These are phyloP conservation scores for Rhinichthys klamathensis DNA, from an alignment of 2,113 vertebrate genomes.

Conservation along the genomic window DNA sequence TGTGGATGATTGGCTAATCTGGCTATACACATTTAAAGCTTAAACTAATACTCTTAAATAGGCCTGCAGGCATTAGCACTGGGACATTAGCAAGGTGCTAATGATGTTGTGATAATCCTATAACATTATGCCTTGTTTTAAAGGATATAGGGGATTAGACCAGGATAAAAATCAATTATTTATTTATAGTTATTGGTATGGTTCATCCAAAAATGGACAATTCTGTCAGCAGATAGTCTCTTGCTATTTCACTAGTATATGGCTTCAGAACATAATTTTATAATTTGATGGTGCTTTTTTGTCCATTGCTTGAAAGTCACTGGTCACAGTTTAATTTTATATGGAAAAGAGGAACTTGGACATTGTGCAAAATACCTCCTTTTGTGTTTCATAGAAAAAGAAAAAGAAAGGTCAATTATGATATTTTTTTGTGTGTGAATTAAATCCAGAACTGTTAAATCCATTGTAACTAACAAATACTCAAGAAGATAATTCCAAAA, in stretches of 20 bases:
- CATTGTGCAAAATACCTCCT: neutral
- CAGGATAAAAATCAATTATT: neutral
- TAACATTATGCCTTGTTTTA: neutral
- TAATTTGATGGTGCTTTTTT: neutral
- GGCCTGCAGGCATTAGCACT: neutral
- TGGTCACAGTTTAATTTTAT: neutral
- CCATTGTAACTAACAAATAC: neutral
- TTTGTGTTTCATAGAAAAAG: neutral
- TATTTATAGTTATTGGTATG: neutral
- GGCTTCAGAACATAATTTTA: neutral
- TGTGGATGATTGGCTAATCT: conserved; percentile 17
- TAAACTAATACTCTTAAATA: conserved; percentile 11
- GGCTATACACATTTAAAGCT: neutral
- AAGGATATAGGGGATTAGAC: neutral
- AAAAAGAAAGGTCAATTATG: neutral
- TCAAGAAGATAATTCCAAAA: neutral
- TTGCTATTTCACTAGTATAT: neutral
- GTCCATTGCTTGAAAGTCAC: neutral
- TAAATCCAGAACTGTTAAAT: neutral
- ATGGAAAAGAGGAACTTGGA: neutral
- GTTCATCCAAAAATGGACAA: neutral
- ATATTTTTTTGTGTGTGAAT: neutral
- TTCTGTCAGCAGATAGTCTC: neutral
- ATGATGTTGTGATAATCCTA: neutral
- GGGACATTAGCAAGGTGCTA: neutral